Evolutionary conservation across 2,797 vertebrate genomes (phyloP).

Genomic region (Sebastiscus albofasciatus): DNA sequence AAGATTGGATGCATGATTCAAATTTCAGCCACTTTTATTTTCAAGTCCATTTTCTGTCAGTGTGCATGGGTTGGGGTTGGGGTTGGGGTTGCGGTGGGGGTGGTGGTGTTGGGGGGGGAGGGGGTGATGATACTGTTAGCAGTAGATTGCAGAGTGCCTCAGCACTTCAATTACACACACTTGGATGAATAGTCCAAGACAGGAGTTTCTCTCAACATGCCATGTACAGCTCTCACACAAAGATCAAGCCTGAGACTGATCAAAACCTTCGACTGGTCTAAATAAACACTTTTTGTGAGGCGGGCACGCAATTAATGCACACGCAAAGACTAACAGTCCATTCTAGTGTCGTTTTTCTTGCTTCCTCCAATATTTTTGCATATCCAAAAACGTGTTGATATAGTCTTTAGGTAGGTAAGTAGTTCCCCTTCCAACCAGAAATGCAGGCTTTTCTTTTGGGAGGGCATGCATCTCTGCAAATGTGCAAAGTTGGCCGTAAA

Average conservation of each 20-base stretch:
- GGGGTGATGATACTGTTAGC: constrained; percentile 32
- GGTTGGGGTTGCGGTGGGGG: not conserved
- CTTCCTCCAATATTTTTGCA: not conserved
- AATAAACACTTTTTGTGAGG: constrained; percentile 13
- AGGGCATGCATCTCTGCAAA: no score
- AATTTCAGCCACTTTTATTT: constrained; percentile 54
- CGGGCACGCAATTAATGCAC: not conserved
- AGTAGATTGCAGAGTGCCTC: constrained; percentile 45
- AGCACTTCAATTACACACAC: constrained; percentile 56
- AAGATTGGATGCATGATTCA: constrained; percentile 54
- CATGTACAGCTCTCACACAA: not conserved
- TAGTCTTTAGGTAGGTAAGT: no score
- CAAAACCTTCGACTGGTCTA: constrained; percentile 7
- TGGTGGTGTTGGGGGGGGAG: not conserved
- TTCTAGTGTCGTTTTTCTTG: not conserved
- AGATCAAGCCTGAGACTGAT: constrained; percentile 22
- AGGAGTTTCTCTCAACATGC: constrained; percentile 28
- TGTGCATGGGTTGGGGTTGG: not conserved
- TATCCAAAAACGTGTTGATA: no score
- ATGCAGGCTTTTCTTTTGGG: no score
- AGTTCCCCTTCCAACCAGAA: no score
- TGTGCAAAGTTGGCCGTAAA: no score
- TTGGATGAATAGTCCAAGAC: constrained; percentile 39
- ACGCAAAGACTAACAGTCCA: not conserved
- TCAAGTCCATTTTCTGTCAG: constrained; percentile 49